Percentiles rank a stretch among this genome's conserved stretches.
phyloP scores from a whole-genome alignment of 2,113 vertebrate genomes.

The Turnix velox region DNA sequence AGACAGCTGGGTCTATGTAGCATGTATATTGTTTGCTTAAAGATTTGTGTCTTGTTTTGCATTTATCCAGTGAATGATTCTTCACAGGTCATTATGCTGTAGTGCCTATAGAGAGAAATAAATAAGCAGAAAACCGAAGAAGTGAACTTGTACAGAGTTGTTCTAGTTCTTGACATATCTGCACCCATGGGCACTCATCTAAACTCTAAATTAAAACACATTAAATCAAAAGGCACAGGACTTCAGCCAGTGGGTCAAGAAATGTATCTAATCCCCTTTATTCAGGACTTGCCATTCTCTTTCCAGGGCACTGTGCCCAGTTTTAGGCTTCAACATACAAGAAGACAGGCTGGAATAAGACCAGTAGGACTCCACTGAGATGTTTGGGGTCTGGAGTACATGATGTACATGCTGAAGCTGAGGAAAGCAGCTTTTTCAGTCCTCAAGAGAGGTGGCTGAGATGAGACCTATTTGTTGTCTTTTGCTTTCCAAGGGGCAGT shows the following conservation, averaged over 20 bases:
- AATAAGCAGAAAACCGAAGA: background rate
- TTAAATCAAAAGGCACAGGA: background rate
- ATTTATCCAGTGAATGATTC: background rate
- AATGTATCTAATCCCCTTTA: background rate
- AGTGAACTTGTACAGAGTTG: background rate
- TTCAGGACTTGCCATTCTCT: background rate
- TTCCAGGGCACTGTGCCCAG: background rate
- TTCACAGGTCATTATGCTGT: background rate
- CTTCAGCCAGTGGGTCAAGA: background rate
- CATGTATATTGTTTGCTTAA: background rate
- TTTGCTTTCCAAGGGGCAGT: rapidly evolving
- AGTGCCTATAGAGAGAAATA: background rate
- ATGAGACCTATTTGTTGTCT: background rate
- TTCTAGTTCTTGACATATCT: background rate
- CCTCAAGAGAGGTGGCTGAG: background rate
- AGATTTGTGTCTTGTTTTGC: background rate
- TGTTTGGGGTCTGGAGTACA: background rate
- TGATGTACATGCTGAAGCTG: background rate
- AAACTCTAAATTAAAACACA: background rate
- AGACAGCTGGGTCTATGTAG: background rate
- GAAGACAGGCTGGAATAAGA: background rate
- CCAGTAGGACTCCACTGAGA: background rate
- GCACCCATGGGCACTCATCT: background rate
- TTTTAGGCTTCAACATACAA: background rate
- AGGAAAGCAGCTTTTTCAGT: background rate